Percentiles rank a stretch among this genome's conserved stretches.
Evolutionary conservation across 2,113 vertebrate genomes (phyloP).

Genomic region (Hippocampus zosterae): DNA sequence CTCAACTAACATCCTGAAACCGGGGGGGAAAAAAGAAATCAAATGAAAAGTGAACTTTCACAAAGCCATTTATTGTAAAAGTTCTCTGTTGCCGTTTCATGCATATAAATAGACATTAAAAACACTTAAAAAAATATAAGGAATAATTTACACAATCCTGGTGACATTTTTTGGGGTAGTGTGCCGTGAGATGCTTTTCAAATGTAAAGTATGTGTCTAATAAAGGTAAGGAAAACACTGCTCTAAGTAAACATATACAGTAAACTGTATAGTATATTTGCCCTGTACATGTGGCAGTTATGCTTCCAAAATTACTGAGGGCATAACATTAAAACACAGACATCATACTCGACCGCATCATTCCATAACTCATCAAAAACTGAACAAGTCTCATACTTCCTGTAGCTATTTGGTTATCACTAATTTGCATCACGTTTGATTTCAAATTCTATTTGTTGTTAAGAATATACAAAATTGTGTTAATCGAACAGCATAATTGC

Average conservation of each 20-base stretch:
- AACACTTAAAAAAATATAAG: constrained; percentile 18
- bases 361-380: no score
- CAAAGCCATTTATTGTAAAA: constrained; percentile 52
- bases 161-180: no score
- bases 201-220: no score
- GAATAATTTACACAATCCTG: constrained; percentile 47
- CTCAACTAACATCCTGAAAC: constrained; percentile 47
- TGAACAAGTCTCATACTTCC: no score
- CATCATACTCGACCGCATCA: background rate
- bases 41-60: constrained; percentile 8
- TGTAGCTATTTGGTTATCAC: no score
- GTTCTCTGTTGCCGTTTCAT: constrained; percentile 7
- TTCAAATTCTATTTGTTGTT: background rate
- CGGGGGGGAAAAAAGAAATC: constrained; percentile 35
- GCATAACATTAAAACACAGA: background rate
- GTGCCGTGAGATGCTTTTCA: no score
- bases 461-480: background rate
- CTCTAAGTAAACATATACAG: constrained; percentile 55
- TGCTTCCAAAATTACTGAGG: constrained; percentile 25
- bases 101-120: constrained; percentile 49
- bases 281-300: constrained; percentile 63
- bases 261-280: constrained; percentile 29
- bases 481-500: background rate
- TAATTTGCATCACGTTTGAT: background rate
- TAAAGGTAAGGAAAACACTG: background rate